Evolutionary conservation across 2,797 vertebrate genomes (phyloP).

Genomic region (Melanotaenia boesemani): DNA sequence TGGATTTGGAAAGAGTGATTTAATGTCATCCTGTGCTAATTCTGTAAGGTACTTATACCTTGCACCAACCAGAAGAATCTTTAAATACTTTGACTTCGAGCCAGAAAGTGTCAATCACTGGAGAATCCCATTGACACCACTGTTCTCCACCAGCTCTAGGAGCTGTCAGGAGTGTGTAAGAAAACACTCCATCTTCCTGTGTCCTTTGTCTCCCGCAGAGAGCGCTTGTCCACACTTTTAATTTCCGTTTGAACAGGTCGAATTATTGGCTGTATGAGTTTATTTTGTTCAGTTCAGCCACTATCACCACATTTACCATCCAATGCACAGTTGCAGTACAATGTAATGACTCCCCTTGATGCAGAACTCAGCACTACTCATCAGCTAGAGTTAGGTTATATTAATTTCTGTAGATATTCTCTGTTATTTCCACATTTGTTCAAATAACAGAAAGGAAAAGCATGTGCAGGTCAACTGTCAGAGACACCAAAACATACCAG

Average conservation of each 20-base stretch:
- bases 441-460: constrained; percentile 17
- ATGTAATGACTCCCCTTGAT: constrained; percentile 32
- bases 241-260: constrained; percentile 37
- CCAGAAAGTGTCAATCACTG: constrained; percentile 52
- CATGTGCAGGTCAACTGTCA: neutral
- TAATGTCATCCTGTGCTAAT: constrained; percentile 28
- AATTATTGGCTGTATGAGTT: constrained; percentile 31
- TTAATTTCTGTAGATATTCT: constrained; percentile 22
- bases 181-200: constrained; percentile 42
- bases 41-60: constrained; percentile 20
- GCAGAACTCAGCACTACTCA: constrained; percentile 24
- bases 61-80: neutral
- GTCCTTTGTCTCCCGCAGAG: constrained; percentile 29
- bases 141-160: constrained; percentile 34
- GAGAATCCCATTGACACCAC: constrained; percentile 28
- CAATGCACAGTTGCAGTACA: constrained; percentile 7
- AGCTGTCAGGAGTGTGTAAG: constrained; percentile 38
- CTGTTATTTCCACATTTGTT: constrained; percentile 19
- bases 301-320: constrained; percentile 26
- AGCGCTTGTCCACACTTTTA: constrained; percentile 46
- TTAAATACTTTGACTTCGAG: constrained; percentile 45
- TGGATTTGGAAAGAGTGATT: constrained; percentile 12
- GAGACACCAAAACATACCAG: constrained; percentile 2
- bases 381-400: constrained; percentile 23
- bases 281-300: constrained; percentile 10